phyloP scores from a whole-genome alignment of 1,140 invertebrate genomes.

The Penaeus chinensis region DNA sequence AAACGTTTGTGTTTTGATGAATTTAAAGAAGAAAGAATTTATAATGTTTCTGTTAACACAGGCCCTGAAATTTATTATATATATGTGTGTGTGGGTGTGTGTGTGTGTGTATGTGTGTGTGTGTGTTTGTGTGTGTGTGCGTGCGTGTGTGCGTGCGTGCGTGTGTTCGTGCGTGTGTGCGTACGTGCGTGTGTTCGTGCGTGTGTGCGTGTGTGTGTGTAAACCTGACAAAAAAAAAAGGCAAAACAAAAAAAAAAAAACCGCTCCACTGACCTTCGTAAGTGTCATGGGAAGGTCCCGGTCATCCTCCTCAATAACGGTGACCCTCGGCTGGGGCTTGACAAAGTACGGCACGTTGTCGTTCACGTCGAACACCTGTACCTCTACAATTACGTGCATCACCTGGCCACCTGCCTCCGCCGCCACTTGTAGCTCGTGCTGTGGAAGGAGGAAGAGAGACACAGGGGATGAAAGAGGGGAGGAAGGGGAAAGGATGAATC shows the following conservation, averaged over 20 bases:
- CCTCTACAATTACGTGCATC: constrained; percentile 82
- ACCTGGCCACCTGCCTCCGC: constrained; percentile 11
- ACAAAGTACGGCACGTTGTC: constrained; percentile 89
- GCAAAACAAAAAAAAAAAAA: neutral
- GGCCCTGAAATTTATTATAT: too few species aligned
- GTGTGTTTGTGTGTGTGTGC: neutral
- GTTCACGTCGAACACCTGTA: constrained; percentile 91
- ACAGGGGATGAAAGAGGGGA: neutral
- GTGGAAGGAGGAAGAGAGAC: neutral
- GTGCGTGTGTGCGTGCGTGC: neutral
- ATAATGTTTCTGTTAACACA: too few species aligned
- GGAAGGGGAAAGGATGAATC: neutral
- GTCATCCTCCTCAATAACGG: constrained; percentile 33
- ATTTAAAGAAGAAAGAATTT: too few species aligned
- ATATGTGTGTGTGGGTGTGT: neutral
- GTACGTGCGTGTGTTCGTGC: neutral
- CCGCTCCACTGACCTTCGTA: constrained; percentile 1
- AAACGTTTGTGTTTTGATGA: too few species aligned
- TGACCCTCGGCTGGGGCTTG: neutral
- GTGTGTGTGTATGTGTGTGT: neutral
- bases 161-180: neutral
- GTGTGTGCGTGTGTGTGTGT: too few species aligned
- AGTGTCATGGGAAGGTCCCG: constrained; percentile 13
- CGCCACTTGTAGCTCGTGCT: constrained; percentile 35
- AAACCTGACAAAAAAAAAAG: neutral